Evolutionary conservation across 2,797 vertebrate species (phyloP).

Genomic region (Enteromius fasciolatus): DNA sequence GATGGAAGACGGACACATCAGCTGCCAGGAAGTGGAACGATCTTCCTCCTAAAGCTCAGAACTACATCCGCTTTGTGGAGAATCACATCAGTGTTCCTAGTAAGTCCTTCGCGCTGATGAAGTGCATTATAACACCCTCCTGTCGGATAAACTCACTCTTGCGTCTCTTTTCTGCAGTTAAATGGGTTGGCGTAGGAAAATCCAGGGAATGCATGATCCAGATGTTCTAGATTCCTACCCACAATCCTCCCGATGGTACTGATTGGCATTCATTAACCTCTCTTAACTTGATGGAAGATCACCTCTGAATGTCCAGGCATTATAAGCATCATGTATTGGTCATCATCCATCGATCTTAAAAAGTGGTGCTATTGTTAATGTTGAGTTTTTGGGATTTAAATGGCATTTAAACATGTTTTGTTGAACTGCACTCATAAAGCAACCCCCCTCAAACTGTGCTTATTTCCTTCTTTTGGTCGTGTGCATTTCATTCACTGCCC

Average conservation of each 20-base stretch:
- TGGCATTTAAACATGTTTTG: conserved; percentile 10
- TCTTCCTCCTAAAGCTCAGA: conserved; percentile 93
- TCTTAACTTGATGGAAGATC: background rate
- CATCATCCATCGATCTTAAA: background rate
- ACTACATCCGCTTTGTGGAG: conserved; percentile 96
- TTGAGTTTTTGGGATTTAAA: background rate
- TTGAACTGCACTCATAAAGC: background rate
- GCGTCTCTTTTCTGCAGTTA: conserved; percentile 79
- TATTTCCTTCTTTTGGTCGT: background rate
- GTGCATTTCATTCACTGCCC: background rate
- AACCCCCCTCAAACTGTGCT: background rate
- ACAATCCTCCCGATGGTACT: background rate
- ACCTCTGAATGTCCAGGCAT: background rate
- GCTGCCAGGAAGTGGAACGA: conserved; percentile 93
- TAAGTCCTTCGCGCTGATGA: conserved; percentile 65
- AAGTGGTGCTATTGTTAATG: background rate
- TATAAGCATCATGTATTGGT: background rate
- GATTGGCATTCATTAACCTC: background rate
- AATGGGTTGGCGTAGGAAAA: conserved; percentile 98
- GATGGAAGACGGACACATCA: conserved; percentile 95
- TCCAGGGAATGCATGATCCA: conserved; percentile 99
- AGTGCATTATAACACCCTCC: conserved; percentile 47
- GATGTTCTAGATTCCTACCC: conserved; percentile 83
- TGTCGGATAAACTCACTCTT: background rate
- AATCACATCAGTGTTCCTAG: conserved; percentile 96